Base-by-base conservation (phyloP, 1,140 invertebrate genomes). In the Drosophila erecta region DNA sequence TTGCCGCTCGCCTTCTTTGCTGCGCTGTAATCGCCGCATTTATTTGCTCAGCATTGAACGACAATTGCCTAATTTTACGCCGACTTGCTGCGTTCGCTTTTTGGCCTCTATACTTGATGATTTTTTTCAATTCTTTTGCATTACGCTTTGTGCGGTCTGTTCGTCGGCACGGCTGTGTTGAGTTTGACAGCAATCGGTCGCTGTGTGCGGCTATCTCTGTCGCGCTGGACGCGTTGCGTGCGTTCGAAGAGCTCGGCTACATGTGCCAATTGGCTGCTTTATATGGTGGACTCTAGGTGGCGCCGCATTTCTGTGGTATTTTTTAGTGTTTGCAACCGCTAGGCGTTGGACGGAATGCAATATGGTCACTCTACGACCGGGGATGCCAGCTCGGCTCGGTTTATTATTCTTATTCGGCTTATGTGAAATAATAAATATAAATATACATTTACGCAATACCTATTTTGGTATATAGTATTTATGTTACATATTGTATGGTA, bases 71-170 rank as follows among this genome's bases (percentile, higher is more conserved):
- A 79, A 81, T 67, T 81, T 59, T 66, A 47, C 58, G 57, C 75
- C 62, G 47, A 59, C 61, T 50, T 85, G 73, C 81, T 85, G 60
- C 66, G 81, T 69, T 84, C 66, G 80, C 61, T 83, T 76, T 64
- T 86, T 86, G 79, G 83, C 83, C 83, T 86, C 83, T 86, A 89
- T 89, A 83, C 83, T 86, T 86, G 83, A 79, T 79, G 83, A 86
- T 87, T 87, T 86, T 86, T 81, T 86, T 87, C 83, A 89, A 87
- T 86, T 87, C 83, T 89, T 76, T 62, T 67, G 67, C 66, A 83
- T 86, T 86, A 86, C 79, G 83, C 71, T 86, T 86, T 86, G 84
- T 87, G 76, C 84, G 71, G 79, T 86, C 83, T 86, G 71, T 86
- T 57, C 75, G 83, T 81, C 81, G 81, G 81, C 81, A 84, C 81